phyloP scores from a whole-genome alignment of 2,113 vertebrate genomes.

The Ammodytes marinus region DNA sequence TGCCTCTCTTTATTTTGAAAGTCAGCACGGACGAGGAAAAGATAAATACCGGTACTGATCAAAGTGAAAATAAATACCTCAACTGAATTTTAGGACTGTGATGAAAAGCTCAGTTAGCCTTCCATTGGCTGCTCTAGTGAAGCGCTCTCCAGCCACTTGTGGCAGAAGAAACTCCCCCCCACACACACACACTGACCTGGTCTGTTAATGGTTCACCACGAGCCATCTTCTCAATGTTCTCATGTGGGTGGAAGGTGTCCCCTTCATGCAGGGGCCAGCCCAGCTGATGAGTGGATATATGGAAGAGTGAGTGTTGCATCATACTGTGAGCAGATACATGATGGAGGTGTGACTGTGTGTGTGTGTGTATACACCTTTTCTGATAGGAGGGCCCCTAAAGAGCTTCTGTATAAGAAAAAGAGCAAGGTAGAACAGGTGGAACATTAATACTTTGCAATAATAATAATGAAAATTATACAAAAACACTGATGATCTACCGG shows the following conservation, averaged over 20 bases:
- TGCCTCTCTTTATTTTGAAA: constrained; percentile 35
- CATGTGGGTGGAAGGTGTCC: constrained; percentile 89
- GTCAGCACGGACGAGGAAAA: constrained; percentile 12
- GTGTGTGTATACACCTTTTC: constrained; percentile 64
- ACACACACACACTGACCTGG: constrained; percentile 80
- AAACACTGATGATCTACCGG: background rate
- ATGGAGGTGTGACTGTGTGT: background rate
- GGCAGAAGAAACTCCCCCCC: constrained; percentile 15
- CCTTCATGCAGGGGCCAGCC: constrained; percentile 92
- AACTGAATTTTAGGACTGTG: constrained; percentile 12
- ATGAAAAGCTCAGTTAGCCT: constrained; percentile 9
- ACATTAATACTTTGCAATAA: background rate
- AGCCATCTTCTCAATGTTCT: constrained; percentile 90
- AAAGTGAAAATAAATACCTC: constrained; percentile 22
- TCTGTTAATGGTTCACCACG: constrained; percentile 88
- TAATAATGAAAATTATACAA: too few species aligned
- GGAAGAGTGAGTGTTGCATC: background rate
- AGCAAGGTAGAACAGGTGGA: background rate
- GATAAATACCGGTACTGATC: constrained; percentile 29
- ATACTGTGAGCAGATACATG: background rate
- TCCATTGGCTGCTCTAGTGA: constrained; percentile 21
- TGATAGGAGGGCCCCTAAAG: constrained; percentile 72
- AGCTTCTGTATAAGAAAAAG: constrained; percentile 62
- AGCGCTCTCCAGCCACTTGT: constrained; percentile 28
- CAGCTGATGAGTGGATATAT: constrained; percentile 77